Conservation (phyloP, 1,140 invertebrate genomes). For the Bombus superbus region DNA sequence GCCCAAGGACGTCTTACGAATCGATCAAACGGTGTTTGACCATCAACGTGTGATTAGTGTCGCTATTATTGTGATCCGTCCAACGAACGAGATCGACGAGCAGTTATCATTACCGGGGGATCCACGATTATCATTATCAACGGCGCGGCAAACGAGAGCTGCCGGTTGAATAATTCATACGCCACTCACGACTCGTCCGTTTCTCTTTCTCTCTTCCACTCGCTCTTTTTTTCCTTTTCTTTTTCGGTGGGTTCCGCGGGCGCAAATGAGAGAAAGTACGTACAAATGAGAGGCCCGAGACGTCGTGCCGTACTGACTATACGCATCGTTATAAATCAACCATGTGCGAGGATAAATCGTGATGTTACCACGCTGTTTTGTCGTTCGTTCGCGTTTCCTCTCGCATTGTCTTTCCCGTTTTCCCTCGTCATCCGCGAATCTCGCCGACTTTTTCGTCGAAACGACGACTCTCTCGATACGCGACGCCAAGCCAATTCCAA, state of each 20-base stretch:
- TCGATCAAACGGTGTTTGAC: neutral
- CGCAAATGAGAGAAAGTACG: constrained; percentile 34
- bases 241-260: constrained; percentile 26
- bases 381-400: constrained; percentile 1
- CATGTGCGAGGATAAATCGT: constrained; percentile 29
- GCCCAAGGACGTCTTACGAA: neutral
- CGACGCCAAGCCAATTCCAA: neutral
- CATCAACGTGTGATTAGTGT: constrained; percentile 28
- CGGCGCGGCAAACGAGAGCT: constrained; percentile 37
- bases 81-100: constrained; percentile 49
- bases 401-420: neutral
- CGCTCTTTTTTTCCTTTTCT: neutral
- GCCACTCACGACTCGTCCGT: constrained; percentile 11
- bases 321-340: constrained; percentile 53
- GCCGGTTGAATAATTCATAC: constrained; percentile 64
- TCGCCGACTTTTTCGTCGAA: neutral
- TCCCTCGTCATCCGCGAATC: neutral
- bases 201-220: neutral
- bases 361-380: constrained; percentile 30
- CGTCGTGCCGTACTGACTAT: constrained; percentile 15
- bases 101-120: constrained; percentile 56
- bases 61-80: constrained; percentile 50
- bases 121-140: constrained; percentile 64
- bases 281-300: constrained; percentile 14
- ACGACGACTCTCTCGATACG: neutral